These are phyloP conservation scores for Dryobota labecula DNA, from an alignment of 2,888 invertebrate species.

Conservation along the genomic window DNA sequence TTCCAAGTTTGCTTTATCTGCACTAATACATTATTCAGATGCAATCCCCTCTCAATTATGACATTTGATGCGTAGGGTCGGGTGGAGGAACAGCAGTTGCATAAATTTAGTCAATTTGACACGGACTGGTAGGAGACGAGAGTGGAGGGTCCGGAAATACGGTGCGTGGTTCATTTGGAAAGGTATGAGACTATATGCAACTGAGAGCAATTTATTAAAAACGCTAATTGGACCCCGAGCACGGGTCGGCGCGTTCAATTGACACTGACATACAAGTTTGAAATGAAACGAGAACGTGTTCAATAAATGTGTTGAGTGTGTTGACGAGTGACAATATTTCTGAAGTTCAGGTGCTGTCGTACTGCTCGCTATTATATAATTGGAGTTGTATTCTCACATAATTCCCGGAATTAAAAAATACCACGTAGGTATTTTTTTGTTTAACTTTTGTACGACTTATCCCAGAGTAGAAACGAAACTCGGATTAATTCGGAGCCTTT, in stretches of 20 bases:
- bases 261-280: constrained; percentile 61
- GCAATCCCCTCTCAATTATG: constrained; percentile 79
- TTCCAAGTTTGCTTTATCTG: constrained; percentile 68
- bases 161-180: constrained; percentile 59
- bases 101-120: constrained; percentile 89
- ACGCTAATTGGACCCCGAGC: constrained; percentile 64
- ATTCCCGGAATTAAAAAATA: constrained; percentile 6
- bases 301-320: constrained; percentile 55
- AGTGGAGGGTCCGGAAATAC: constrained; percentile 48
- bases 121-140: constrained; percentile 71
- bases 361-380: constrained; percentile 19
- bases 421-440: background rate
- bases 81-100: constrained; percentile 77
- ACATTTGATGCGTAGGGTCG: constrained; percentile 84
- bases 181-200: constrained; percentile 64
- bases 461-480: constrained; percentile 5
- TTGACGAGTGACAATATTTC: constrained; percentile 33
- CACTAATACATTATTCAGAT: constrained; percentile 82
- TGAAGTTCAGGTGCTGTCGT: constrained; percentile 28
- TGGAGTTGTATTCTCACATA: background rate
- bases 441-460: constrained; percentile 11
- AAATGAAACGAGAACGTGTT: constrained; percentile 62
- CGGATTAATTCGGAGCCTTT: constrained; percentile 8
- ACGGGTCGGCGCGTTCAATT: constrained; percentile 56
- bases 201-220: constrained; percentile 67